Evolutionary conservation across 2,888 invertebrate species (phyloP).

Genomic region (Plagodis dolabraria): DNA sequence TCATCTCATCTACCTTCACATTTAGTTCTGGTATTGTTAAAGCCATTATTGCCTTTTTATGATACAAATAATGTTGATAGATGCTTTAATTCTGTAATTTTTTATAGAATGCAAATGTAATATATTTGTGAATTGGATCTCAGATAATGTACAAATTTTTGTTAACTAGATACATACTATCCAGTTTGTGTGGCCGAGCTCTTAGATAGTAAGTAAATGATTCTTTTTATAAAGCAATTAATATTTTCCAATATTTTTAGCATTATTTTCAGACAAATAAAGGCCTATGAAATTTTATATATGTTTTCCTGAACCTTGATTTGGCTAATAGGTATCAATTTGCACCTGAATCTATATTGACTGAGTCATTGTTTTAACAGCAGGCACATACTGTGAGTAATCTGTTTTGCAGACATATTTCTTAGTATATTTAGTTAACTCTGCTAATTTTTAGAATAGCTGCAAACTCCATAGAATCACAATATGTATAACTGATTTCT

Average conservation of each 20-base stretch:
- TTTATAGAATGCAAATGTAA: constrained; percentile 46
- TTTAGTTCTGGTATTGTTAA: constrained; percentile 14
- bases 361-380: constrained; percentile 41
- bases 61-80: constrained; percentile 11
- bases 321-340: constrained; percentile 24
- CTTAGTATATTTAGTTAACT: background rate
- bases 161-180: constrained; percentile 41
- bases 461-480: too few relatives aligned
- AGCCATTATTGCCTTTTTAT: constrained; percentile 36
- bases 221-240: constrained; percentile 63
- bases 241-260: constrained; percentile 72
- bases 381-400: constrained; percentile 1
- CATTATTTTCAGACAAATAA: constrained; percentile 69
- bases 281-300: constrained; percentile 54
- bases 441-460: too few relatives aligned
- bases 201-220: constrained; percentile 63
- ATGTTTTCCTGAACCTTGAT: constrained; percentile 29
- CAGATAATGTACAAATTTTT: constrained; percentile 62
- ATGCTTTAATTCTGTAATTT: constrained; percentile 45
- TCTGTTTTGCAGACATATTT: background rate
- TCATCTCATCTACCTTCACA: constrained; percentile 20
- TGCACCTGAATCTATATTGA: constrained; percentile 44
- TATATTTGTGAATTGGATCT: constrained; percentile 60
- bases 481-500: too few relatives aligned
- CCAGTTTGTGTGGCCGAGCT: constrained; percentile 58